Percentiles rank a stretch among this genome's conserved stretches.
Evolutionary conservation across 1,140 invertebrate genomes (phyloP).

Genomic region (Bombus consobrinus): DNA sequence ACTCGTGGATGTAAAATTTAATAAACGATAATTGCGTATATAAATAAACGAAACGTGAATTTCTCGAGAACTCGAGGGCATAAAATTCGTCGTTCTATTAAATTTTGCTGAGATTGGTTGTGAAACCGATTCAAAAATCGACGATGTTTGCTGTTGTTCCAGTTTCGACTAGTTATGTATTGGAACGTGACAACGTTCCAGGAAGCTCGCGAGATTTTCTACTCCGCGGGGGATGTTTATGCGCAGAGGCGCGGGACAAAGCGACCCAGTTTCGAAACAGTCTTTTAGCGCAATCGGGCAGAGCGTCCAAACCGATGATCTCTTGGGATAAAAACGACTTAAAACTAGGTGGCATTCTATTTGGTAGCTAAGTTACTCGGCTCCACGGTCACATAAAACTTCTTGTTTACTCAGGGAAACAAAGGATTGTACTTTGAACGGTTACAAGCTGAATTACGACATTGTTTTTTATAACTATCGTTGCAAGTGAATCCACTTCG

Average conservation of each 20-base stretch:
- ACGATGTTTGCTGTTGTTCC: slow-evolving; percentile 28
- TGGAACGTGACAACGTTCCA: slow-evolving; percentile 41
- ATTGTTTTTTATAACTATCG: too few relatives aligned
- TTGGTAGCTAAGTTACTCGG: neutral
- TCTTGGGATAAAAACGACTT: slow-evolving; percentile 31
- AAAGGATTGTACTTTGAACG: neutral
- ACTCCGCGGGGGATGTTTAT: slow-evolving; percentile 45
- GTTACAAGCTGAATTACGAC: neutral
- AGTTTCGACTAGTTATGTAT: slow-evolving; percentile 38
- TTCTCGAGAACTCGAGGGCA: too few relatives aligned
- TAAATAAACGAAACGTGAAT: too few relatives aligned
- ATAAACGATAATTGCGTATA: too few relatives aligned
- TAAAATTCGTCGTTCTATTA: neutral
- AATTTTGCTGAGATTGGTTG: too few relatives aligned
- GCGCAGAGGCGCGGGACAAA: slow-evolving; percentile 1
- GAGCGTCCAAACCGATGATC: slow-evolving; percentile 28
- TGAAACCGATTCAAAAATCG: neutral
- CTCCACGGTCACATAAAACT: neutral
- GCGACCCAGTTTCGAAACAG: slow-evolving; percentile 42
- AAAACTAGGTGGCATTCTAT: neutral
- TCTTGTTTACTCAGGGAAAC: neutral
- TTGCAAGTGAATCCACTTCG: neutral
- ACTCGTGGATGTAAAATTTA: too few relatives aligned
- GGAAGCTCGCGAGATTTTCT: slow-evolving; percentile 44
- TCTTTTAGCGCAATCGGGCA: slow-evolving; percentile 29